These are phyloP conservation scores for Caprella mutica DNA, from an alignment of 2,888 invertebrate species.

Conservation along the genomic window DNA sequence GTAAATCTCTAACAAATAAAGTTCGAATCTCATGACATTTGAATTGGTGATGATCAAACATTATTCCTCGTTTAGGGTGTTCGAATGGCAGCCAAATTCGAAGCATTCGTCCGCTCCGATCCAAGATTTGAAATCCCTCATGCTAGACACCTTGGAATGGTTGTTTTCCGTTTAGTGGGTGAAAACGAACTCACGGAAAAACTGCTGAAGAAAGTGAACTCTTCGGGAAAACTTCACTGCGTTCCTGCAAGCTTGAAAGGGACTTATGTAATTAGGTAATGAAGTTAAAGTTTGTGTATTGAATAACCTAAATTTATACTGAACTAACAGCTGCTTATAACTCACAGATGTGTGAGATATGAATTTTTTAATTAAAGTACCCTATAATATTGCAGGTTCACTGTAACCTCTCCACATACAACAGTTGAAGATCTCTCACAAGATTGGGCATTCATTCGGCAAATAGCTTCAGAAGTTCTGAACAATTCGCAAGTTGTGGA, in stretches of 20 bases:
- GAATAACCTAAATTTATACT: too few species aligned
- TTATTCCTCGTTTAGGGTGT: too few species aligned
- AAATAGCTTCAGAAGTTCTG: constrained; percentile 40
- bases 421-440: constrained; percentile 49
- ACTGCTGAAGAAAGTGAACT: constrained; percentile 73
- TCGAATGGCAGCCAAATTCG: constrained; percentile 77
- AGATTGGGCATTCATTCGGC: constrained; percentile 58
- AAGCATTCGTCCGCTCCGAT: constrained; percentile 70
- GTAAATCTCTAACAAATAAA: constrained; percentile 48
- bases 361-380: too few species aligned
- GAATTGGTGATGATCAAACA: too few species aligned
- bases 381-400: too few species aligned
- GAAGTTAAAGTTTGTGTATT: too few species aligned
- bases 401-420: constrained; percentile 77
- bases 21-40: neutral
- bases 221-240: constrained; percentile 71
- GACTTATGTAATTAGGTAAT: constrained; percentile 44
- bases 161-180: constrained; percentile 78
- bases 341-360: too few species aligned
- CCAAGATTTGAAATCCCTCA: constrained; percentile 81
- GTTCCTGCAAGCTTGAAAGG: constrained; percentile 88
- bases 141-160: constrained; percentile 71
- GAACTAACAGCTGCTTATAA: too few species aligned
- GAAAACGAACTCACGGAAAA: constrained; percentile 67
- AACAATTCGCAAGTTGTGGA: constrained; percentile 29